These are phyloP conservation scores for Tachycineta bicolor DNA, from an alignment of 2,113 vertebrate species.

Conservation along the genomic window DNA sequence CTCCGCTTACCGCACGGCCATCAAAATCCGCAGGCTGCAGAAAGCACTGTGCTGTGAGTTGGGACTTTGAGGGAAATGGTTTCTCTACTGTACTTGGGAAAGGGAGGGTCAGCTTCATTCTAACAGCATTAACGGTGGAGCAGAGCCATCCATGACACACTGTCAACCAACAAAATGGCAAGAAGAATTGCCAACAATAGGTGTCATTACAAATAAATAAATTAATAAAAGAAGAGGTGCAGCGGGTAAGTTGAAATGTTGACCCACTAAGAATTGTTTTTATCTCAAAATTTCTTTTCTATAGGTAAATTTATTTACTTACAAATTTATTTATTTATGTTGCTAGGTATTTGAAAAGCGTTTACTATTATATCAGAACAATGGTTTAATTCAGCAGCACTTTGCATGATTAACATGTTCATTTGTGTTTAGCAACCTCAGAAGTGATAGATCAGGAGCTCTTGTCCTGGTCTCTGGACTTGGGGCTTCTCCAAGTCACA, in stretches of 20 bases:
- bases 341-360: background rate
- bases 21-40: constrained; percentile 97
- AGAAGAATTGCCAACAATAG: background rate
- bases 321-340: background rate
- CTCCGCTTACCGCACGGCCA: constrained; percentile 96
- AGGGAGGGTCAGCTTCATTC: background rate
- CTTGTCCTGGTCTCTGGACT: background rate
- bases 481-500: background rate
- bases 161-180: background rate
- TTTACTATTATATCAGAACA: background rate
- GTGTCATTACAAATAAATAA: background rate
- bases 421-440: background rate
- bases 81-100: background rate
- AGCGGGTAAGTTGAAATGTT: background rate
- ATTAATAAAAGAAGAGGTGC: background rate
- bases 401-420: background rate
- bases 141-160: background rate
- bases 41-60: constrained; percentile 95
- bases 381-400: background rate
- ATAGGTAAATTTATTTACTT: background rate
- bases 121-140: background rate
- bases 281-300: background rate
- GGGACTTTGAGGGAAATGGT: background rate
- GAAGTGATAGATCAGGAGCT: background rate
- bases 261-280: background rate